Base-by-base conservation (phyloP, 2,888 invertebrate genomes). In the Drosophila percnosoma region DNA sequence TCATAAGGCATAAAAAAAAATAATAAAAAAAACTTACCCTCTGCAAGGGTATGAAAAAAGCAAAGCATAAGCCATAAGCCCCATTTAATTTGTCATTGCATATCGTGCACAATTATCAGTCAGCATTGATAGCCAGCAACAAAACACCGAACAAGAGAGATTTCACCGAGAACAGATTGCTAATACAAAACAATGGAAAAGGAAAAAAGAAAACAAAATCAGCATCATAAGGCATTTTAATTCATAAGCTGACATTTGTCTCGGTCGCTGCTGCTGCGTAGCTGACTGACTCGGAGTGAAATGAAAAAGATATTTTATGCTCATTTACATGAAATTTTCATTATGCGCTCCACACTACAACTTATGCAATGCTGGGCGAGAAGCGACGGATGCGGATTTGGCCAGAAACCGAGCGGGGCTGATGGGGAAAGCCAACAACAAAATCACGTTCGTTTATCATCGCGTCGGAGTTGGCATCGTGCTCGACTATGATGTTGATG, bases 241-340 rank as follows among this genome's bases (percentile, higher is more conserved):
- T 91, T 91, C 91, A 90, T 91, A 91, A 91, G 90, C 91, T 86
- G 90, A 87, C 91, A 91, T 91, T 90, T 90, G 91, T 90, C 90
- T 90, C 79, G 64, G 68, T 70, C 62, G 81, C 49, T 66, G 71
- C 57, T 66, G 62, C 70, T 73, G 66, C 52, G 68, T 74, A 72
- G 48, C 68, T 81, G 79, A 55, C 83, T 83, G 80, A 59, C 69
- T 80, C 60, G 65, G 54, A 77, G 74, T 76, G 79, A 82, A 90
- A 91, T 91, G 91, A 87, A 89, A 88, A 80, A 90, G 80, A 91
- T 91, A 91, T 91, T 91, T 91, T 90, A 91, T 91, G 83, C 91
- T 91, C 91, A 91, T 91, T 91, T 91, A 91, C 90, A 91, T 91
- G 89, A 88, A 87, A 90, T 85, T 88, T 88, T 88, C 88, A 90